phyloP scores from a whole-genome alignment of 2,797 vertebrate species.

The Echiichthys vipera region DNA sequence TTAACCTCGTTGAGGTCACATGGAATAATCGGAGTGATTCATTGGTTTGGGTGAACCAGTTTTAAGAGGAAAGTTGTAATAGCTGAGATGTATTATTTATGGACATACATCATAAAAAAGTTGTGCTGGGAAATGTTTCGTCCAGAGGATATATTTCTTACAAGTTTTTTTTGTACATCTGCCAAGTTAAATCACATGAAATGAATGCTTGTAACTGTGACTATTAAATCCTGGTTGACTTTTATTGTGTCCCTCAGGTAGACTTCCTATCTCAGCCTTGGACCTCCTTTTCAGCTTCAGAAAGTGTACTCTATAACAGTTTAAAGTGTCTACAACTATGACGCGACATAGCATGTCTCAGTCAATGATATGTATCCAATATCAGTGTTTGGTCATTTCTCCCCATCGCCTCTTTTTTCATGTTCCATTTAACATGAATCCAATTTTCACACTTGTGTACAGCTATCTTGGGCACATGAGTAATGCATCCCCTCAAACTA shows the following conservation, averaged over 20 bases:
- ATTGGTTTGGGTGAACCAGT: conserved; percentile 22
- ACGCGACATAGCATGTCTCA: conserved; percentile 16
- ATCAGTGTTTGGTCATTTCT: conserved; percentile 46
- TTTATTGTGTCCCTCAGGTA: conserved; percentile 53
- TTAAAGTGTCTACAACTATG: not conserved
- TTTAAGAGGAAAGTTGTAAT: conserved; percentile 30
- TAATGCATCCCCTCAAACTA: conserved; percentile 43
- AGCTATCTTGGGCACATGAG: conserved; percentile 52
- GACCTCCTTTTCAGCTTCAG: conserved; percentile 12
- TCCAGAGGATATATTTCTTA: conserved; percentile 34
- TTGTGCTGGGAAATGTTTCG: conserved; percentile 27
- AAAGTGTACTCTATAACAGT: not conserved
- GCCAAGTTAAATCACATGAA: conserved; percentile 30
- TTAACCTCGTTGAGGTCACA: conserved; percentile 35
- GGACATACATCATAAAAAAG: conserved; percentile 28
- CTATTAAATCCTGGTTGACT: conserved; percentile 39
- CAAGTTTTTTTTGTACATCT: conserved; percentile 38
- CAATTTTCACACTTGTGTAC: conserved; percentile 55
- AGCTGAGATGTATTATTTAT: conserved; percentile 46
- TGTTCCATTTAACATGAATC: conserved; percentile 72
- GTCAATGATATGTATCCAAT: conserved; percentile 57
- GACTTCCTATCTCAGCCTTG: conserved; percentile 7
- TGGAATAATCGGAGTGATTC: conserved; percentile 32
- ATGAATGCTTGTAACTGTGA: conserved; percentile 36
- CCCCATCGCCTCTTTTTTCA: conserved; percentile 49